Evolutionary conservation across 2,888 invertebrate genomes (phyloP), one percentile per base, ranked within the genome.

Genomic region (Apeira syringaria): DNA sequence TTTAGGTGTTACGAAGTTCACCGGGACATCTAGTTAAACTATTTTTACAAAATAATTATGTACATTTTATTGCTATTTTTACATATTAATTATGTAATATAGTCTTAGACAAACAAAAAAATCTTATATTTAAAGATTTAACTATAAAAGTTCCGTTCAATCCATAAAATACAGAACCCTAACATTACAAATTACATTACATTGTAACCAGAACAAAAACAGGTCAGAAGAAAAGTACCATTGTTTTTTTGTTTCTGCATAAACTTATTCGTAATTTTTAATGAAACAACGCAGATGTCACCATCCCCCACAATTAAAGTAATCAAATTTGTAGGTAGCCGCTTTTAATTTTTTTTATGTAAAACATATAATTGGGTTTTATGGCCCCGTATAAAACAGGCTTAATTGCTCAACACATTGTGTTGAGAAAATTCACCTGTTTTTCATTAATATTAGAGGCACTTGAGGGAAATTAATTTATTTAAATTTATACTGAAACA

Each of bases 371-470:
- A 47, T 49, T 43, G 25, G 49, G 50, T 42, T 60, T 59, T 37
- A 57, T 56, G 53, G 57, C 48, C 47, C 18, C 22, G 42, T 44
- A 42, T 34, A 34, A 49, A 56, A 45, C 49, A 35, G 33, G 22
- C 44, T 42, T 60, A 55, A 61, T 61, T 60, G 32, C 47, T 42
- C 24, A 46, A 53, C 58, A 54, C 50, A 35, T 40, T 34, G 38
- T 35, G 26, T 50, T 47, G 55, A 54, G 63, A 56, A 54, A 51
- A 54, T 47, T 56, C 65, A 68, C 66, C 61, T 68, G 67, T 51
- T 57, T 54, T 57, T 52, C 64, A 59, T 63, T 56, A 53, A 62
- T 59, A 58, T 50, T 33, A 51, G 50, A 53, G 36, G 42, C 56
- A 50, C 53, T 59, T 59, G 25, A 32, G 7, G 45, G 24, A 45